Evolutionary conservation across 2,888 invertebrate species (phyloP).

Genomic region (Pegoplata infirma): DNA sequence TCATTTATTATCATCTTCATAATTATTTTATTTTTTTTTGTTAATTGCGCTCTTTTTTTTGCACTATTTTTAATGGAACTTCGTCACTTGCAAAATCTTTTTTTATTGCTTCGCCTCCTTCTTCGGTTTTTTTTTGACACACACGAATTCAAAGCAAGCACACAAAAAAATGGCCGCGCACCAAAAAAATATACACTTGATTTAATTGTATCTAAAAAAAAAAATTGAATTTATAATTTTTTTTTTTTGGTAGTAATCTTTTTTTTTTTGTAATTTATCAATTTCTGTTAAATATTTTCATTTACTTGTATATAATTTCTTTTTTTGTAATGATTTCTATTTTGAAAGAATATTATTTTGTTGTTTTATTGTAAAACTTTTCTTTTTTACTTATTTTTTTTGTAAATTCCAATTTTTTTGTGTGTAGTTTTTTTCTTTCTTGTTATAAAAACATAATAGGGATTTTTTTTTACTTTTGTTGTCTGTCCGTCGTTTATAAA

Average conservation of each 20-base stretch:
- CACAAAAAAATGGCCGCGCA: constrained; percentile 75
- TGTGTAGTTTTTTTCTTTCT: constrained; percentile 27
- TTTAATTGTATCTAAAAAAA: constrained; percentile 63
- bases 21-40: constrained; percentile 19
- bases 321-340: constrained; percentile 18
- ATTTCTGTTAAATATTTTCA: not conserved
- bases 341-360: not conserved
- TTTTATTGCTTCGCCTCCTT: constrained; percentile 58
- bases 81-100: constrained; percentile 61
- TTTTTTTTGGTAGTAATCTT: constrained; percentile 8
- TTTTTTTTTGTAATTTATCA: constrained; percentile 31
- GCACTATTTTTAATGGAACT: constrained; percentile 62
- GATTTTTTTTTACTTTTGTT: constrained; percentile 54
- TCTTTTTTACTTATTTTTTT: constrained; percentile 37
- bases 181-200: constrained; percentile 68
- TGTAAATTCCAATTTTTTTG: constrained; percentile 42
- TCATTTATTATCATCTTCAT: constrained; percentile 19
- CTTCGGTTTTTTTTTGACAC: constrained; percentile 62
- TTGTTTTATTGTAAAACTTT: constrained; percentile 13
- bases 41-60: constrained; percentile 63
- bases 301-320: constrained; percentile 31
- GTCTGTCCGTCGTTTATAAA: constrained; percentile 65
- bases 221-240: constrained; percentile 44
- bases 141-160: constrained; percentile 51
- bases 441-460: constrained; percentile 42